Evolutionary conservation across 2,113 vertebrate species (phyloP), one percentile per base, ranked within the genome.

Genomic region (Clupea harengus): DNA sequence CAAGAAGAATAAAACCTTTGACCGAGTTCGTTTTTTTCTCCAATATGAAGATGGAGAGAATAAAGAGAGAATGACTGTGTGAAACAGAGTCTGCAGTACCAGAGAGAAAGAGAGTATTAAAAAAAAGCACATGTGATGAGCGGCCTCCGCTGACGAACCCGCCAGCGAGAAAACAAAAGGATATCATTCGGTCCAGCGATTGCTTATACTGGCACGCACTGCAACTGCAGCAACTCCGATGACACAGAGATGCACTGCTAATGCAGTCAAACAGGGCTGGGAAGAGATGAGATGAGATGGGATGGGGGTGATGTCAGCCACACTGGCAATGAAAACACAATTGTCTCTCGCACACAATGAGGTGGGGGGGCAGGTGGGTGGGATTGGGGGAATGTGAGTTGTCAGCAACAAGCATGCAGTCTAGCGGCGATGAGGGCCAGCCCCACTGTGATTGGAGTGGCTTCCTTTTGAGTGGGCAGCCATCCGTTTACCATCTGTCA

Each of bases 21-120:
- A 49, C 47, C 47, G 13, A 49, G 47, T 49, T 84, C 83, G 87
- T 90, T 83, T 85, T 87, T 87, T 89, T 85, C 46, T 84, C 88
- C 83, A 39, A 39, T 87, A 90, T 2, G 2, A 49, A 49, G 47
- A 11, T 11, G 2, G 47, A 11, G 47, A 49, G 47, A 49, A 49
- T 49, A 11, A 49, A 49, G 47, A 49, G 47, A 11, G 9, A 49
- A 11, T 2, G 1, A 49, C 9, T 49, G 47, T 13, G 2, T 11
- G 47, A 49, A 49, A 49, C 8, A 49, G 47, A 47, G 46, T 11
- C 9, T 49, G 13, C 9, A 49, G 47, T 9, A 85, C 52, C 17
- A 87, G 83, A 84, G 89, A 92, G 88, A 83, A 85, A 90, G 78
- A 39, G 46, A 25, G 22, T 52, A 44, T 50, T 75, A 49, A 10